Evolutionary conservation across 2,888 invertebrate genomes (phyloP).

Genomic region (Strigamia maritima): DNA sequence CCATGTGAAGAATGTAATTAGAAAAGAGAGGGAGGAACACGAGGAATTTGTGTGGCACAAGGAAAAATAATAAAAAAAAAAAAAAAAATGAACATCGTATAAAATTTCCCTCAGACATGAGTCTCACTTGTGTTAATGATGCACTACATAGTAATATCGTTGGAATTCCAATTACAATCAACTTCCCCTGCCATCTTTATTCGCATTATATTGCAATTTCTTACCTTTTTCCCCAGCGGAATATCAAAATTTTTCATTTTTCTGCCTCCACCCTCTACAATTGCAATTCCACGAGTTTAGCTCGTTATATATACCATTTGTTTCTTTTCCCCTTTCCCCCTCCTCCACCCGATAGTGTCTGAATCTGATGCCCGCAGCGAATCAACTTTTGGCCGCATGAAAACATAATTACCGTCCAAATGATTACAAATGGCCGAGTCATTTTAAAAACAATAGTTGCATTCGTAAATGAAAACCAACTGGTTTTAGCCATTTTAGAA

Average conservation of each 20-base stretch:
- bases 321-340: not conserved
- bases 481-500: too few relatives aligned
- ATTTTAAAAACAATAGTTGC: too few relatives aligned
- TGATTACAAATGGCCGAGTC: too few relatives aligned
- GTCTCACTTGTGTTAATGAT: conserved; percentile 32
- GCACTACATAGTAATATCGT: conserved; percentile 27
- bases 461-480: too few relatives aligned
- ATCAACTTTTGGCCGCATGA: too few relatives aligned
- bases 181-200: conserved; percentile 1
- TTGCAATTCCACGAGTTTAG: too few relatives aligned
- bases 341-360: too few relatives aligned
- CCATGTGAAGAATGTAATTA: conserved; percentile 32
- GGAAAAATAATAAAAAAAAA: not conserved
- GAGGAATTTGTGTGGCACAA: conserved; percentile 25
- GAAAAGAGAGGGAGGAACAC: conserved; percentile 10
- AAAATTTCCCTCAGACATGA: conserved; percentile 22
- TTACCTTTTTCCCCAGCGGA: not conserved
- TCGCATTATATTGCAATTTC: not conserved
- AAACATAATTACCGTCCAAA: too few relatives aligned
- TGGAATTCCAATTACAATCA: conserved; percentile 34
- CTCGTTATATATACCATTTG: too few relatives aligned
- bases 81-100: conserved; percentile 18
- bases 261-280: too few relatives aligned
- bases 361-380: too few relatives aligned
- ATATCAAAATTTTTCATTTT: not conserved